Percentiles rank a stretch among this genome's conserved stretches.
These are phyloP conservation scores for Noturus placidus DNA, from an alignment of 2,113 vertebrate species.

Conservation along the genomic window DNA sequence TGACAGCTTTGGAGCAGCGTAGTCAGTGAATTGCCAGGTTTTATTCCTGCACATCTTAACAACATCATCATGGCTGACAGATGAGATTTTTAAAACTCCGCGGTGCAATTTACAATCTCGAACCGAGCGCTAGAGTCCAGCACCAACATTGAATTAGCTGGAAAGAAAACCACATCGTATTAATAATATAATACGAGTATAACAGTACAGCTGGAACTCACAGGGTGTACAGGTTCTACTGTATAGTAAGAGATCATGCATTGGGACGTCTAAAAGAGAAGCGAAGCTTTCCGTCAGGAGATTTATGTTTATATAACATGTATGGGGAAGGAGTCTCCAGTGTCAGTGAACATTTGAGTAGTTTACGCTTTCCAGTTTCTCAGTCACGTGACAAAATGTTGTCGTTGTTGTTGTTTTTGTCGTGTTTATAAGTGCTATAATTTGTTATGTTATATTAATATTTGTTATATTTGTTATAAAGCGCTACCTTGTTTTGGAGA, in stretches of 20 bases:
- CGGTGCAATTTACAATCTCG: background rate
- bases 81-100: constrained; percentile 34
- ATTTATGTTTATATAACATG: background rate
- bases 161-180: background rate
- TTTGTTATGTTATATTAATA: too few species aligned
- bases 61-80: constrained; percentile 21
- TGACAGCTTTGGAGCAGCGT: constrained; percentile 46
- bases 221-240: background rate
- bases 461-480: too few species aligned
- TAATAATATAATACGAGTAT: background rate
- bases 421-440: too few species aligned
- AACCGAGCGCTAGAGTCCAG: background rate
- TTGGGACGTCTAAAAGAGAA: background rate
- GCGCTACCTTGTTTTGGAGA: background rate
- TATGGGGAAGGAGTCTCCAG: background rate
- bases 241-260: background rate
- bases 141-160: background rate
- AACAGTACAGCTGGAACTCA: too few species aligned
- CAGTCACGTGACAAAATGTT: background rate
- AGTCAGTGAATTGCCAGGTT: constrained; percentile 4
- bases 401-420: too few species aligned
- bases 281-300: background rate
- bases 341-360: background rate
- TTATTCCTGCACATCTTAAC: constrained; percentile 16
- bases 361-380: background rate